These are phyloP conservation scores for Heliopora coerulea DNA, from an alignment of 92 coral and sea anemone species.

Conservation along the genomic window DNA sequence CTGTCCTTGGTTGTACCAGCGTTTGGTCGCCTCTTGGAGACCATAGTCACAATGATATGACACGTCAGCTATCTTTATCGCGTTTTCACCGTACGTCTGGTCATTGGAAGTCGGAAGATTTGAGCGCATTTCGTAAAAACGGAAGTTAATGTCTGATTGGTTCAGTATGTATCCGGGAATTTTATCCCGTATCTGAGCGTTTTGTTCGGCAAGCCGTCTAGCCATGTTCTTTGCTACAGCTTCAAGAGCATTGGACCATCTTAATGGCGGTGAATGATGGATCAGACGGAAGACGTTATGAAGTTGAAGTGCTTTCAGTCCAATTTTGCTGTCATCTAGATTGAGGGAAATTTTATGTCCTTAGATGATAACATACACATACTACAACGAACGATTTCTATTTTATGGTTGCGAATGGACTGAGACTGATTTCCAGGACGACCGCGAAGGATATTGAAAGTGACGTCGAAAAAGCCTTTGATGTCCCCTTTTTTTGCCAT, in stretches of 20 bases:
- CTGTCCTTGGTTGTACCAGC: conserved; percentile 86
- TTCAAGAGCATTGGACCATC: conserved; percentile 94
- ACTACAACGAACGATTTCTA: too few relatives aligned
- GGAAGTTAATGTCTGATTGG: conserved; percentile 24
- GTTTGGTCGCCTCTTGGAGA: conserved; percentile 84
- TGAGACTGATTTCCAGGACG: too few relatives aligned
- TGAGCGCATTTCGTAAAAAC: conserved; percentile 23
- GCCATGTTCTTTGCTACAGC: conserved; percentile 95
- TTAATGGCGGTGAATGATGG: conserved; percentile 74
- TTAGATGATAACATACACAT: too few relatives aligned
- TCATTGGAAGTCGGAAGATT: conserved; percentile 52
- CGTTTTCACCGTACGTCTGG: conserved; percentile 83
- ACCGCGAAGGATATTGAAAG: too few relatives aligned
- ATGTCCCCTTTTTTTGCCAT: too few relatives aligned
- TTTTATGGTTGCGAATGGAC: too few relatives aligned
- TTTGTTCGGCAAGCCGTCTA: conserved; percentile 69
- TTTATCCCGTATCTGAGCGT: conserved; percentile 29
- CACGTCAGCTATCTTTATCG: conserved; percentile 85
- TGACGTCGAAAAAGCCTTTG: too few relatives aligned
- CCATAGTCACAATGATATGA: conserved; percentile 94
- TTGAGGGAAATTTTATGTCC: too few relatives aligned
- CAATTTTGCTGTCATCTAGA: conserved; percentile 24
- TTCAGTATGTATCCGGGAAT: conserved; percentile 6
- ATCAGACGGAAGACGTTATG: conserved; percentile 81
- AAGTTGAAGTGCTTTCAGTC: conserved; percentile 29